Evolutionary conservation across 2,888 invertebrate species (phyloP), one percentile per base, ranked within the genome.

Genomic region (Phymatocera aterrima): DNA sequence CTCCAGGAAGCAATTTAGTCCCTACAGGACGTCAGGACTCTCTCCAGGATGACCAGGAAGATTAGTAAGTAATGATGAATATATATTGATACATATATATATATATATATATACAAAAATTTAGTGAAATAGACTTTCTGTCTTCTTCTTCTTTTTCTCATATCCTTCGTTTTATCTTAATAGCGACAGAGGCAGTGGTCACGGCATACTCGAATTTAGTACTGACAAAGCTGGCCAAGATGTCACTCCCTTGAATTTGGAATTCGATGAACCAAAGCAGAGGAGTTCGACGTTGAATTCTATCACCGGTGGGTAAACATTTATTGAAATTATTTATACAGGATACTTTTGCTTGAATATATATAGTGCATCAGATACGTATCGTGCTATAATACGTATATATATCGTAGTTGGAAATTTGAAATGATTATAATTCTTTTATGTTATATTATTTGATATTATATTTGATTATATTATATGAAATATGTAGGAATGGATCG

Each of bases 151-250:
- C n/a, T n/a, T n/a, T n/a, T n/a, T n/a, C n/a, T n/a, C n/a, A n/a
- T n/a, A n/a, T n/a, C n/a, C n/a, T n/a, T n/a, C n/a, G n/a, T n/a
- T n/a, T 61, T 78, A 18, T 75, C 79, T 72, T 81, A 82, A 18
- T 82, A 91, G 91, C 80, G 91, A 91, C 51, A 91, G 90, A 83
- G 87, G 87, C 54, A 89, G 87, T 82, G 95, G 95, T 78, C 94
- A 95, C 80, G 95, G 95, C 60, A 95, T 95, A 84, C 91, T 97
- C 77, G 97, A 97, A 90, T 96, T 97, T 91, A 94, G 95, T 31
- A 95, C 97, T 0, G 95, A 96, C 82, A 97, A 97, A 88, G 97
- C 97, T 0, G 97, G 97, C 0, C 95, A 95, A 87, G 97, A 97
- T 88, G 96, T 97, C 78, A 97, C 97, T 1, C 97, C 97, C 0